phyloP scores from a whole-genome alignment of 2,797 vertebrate species.

The Fistularia commersonii region DNA sequence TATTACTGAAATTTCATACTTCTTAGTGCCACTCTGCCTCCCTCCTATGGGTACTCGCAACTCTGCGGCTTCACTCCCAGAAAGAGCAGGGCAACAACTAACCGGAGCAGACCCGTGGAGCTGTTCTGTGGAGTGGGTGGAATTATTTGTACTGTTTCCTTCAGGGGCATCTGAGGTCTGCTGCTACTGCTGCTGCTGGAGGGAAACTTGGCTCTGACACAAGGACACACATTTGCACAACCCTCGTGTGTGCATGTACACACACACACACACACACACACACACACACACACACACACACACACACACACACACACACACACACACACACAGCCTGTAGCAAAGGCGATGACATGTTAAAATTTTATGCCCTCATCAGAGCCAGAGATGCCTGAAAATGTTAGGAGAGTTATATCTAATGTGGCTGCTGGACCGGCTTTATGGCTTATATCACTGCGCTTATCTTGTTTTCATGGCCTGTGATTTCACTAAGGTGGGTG shows the following conservation, averaged over 20 bases:
- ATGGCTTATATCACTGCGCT: conserved; percentile 19
- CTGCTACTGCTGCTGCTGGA: conserved; percentile 21
- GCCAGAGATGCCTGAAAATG: conserved; percentile 25
- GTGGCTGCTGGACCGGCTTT: conserved; percentile 26
- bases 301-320: conserved; percentile 1
- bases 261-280: conserved; percentile 1
- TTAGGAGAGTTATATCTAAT: conserved; percentile 12
- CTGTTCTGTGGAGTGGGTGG: conserved; percentile 24
- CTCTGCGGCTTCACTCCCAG: conserved; percentile 17
- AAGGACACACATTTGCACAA: neutral
- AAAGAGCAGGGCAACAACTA: conserved; percentile 23
- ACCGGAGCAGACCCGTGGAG: conserved; percentile 23
- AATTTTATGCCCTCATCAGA: conserved; percentile 32
- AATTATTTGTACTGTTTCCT: conserved; percentile 15
- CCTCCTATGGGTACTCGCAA: conserved; percentile 9
- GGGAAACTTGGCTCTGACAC: conserved; percentile 24
- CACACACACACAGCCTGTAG: neutral
- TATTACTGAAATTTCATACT: conserved; percentile 33
- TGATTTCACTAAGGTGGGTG: conserved; percentile 15
- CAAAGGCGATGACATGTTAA: conserved; percentile 16
- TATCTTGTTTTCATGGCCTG: conserved; percentile 15
- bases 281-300: too few species aligned
- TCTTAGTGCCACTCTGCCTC: conserved; percentile 32
- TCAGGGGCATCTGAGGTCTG: conserved; percentile 43
- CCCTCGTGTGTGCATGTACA: neutral